Percentiles rank a stretch among this genome's conserved stretches.
Conservation (phyloP, 2,888 invertebrate species). For the Lomographa bimaculata region DNA sequence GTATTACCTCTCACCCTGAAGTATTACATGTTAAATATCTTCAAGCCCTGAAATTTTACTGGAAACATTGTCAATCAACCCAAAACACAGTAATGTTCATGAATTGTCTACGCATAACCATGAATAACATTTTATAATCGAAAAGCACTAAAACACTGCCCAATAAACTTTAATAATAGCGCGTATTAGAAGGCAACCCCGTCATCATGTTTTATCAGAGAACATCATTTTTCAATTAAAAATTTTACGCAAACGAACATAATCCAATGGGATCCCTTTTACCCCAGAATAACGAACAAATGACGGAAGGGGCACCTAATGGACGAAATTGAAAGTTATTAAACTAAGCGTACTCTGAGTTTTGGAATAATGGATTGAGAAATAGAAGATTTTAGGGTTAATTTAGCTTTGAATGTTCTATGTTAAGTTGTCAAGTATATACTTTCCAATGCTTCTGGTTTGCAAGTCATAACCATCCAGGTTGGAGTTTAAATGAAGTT, state of each 20-base stretch:
- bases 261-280: slow-evolving; percentile 27
- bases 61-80: too few relatives aligned
- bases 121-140: too few relatives aligned
- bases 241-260: slow-evolving; percentile 19
- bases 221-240: slow-evolving; percentile 25
- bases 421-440: slow-evolving; percentile 7
- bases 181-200: slow-evolving; percentile 2
- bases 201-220: slow-evolving; percentile 17
- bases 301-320: slow-evolving; percentile 34
- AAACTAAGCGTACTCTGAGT: slow-evolving; percentile 29
- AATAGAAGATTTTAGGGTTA: slow-evolving; percentile 24
- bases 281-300: slow-evolving; percentile 25
- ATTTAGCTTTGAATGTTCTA: slow-evolving; percentile 22
- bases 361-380: slow-evolving; percentile 27
- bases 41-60: too few relatives aligned
- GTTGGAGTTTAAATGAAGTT: too few relatives aligned
- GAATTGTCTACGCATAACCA: too few relatives aligned
- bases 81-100: too few relatives aligned
- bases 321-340: slow-evolving; percentile 38
- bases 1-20: too few relatives aligned
- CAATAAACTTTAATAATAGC: too few relatives aligned
- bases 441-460: too few relatives aligned
- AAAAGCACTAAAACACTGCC: too few relatives aligned
- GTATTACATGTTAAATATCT: too few relatives aligned
- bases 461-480: too few relatives aligned